Evolutionary conservation across 1,140 invertebrate species (phyloP).

Genomic region (Tetraneura akinire): DNA sequence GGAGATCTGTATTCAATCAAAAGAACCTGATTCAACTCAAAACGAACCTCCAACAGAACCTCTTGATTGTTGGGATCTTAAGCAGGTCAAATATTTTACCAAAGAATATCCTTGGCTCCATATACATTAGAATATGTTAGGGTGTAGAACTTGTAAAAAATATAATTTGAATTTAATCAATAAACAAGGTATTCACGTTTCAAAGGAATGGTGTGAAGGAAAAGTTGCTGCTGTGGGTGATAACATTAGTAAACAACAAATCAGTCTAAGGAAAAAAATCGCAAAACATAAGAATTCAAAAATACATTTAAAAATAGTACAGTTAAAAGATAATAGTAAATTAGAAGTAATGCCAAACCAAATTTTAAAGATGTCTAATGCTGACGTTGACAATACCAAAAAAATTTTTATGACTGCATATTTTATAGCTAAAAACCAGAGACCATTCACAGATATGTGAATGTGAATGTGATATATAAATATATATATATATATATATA

Average conservation of each 20-base stretch:
- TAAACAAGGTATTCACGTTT: background rate
- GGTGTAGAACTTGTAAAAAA: conserved; percentile 7
- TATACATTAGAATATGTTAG: background rate
- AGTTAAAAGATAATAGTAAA: background rate
- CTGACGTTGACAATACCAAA: background rate
- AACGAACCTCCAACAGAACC: background rate
- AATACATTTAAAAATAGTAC: conserved; percentile 17
- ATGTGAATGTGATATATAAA: too few species aligned
- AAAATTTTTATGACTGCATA: background rate
- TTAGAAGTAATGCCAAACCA: conserved; percentile 25
- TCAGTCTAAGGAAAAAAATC: conserved; percentile 19
- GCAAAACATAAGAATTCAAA: conserved; percentile 21
- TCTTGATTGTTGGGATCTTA: background rate
- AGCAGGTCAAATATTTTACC: conserved; percentile 11
- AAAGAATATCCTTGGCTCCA: background rate
- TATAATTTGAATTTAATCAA: conserved; percentile 3
- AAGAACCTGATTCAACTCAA: conserved; percentile 11
- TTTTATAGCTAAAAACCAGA: conserved; percentile 20
- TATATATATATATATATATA: too few species aligned
- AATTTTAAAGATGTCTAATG: conserved; percentile 6
- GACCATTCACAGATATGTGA: conserved; percentile 22
- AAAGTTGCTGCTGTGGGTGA: background rate
- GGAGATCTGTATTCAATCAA: background rate
- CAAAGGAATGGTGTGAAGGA: background rate
- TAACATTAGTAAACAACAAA: background rate